These are phyloP conservation scores for Scalopus aquaticus DNA, from an alignment of 2,113 vertebrate species.

Conservation along the genomic window DNA sequence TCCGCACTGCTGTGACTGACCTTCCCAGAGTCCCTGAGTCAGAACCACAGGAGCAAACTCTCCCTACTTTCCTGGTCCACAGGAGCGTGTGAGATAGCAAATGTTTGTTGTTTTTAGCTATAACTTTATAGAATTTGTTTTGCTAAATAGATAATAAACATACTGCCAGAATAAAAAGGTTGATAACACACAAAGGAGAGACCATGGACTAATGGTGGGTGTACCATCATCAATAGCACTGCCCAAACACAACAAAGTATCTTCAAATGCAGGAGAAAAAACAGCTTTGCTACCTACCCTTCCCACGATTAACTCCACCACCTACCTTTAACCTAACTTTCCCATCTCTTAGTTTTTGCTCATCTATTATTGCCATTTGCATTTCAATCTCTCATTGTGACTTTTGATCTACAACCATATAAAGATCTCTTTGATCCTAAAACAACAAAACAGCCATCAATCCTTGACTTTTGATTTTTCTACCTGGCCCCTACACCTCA, in stretches of 20 bases:
- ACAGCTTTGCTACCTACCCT: not conserved
- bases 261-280: not conserved
- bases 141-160: not conserved
- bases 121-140: not conserved
- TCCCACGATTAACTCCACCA: not conserved
- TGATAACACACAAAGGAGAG: not conserved
- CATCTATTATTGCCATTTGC: not conserved
- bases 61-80: not conserved
- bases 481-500: not conserved
- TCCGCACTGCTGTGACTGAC: not conserved
- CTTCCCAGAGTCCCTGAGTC: not conserved
- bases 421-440: not conserved
- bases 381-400: not conserved
- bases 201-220: not conserved
- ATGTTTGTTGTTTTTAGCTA: not conserved
- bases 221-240: not conserved
- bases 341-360: not conserved
- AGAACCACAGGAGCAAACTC: not conserved
- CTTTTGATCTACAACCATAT: not conserved
- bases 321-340: not conserved
- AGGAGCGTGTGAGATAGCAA: not conserved
- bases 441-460: not conserved
- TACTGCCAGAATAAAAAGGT: not conserved
- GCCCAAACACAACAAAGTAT: not conserved
- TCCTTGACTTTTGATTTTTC: not conserved